Percentiles rank a stretch among this genome's conserved stretches.
phyloP scores from a whole-genome alignment of 2,888 invertebrate genomes.

The Phrixothrix hirtus region DNA sequence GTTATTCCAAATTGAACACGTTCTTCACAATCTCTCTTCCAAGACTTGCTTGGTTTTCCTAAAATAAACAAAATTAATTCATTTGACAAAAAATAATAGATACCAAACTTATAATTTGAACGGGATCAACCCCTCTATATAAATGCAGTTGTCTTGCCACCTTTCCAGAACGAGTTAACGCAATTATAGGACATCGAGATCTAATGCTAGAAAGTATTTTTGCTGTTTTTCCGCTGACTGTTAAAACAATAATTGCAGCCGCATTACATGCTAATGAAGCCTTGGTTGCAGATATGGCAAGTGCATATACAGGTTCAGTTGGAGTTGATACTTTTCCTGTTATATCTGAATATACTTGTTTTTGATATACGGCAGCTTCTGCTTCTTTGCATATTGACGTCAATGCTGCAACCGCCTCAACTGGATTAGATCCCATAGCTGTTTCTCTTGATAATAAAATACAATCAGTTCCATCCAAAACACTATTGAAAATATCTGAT shows the following conservation, averaged over 20 bases:
- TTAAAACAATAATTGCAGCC: slow-evolving; percentile 77
- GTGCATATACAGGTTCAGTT: slow-evolving; percentile 66
- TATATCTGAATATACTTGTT: slow-evolving; percentile 75
- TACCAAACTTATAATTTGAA: slow-evolving; percentile 62
- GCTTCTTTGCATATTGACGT: slow-evolving; percentile 80
- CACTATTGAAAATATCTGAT: slow-evolving; percentile 90
- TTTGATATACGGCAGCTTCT: slow-evolving; percentile 82
- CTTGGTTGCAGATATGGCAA: slow-evolving; percentile 74
- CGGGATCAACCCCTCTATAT: slow-evolving; percentile 60
- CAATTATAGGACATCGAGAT: slow-evolving; percentile 75
- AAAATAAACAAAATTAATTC: too few species aligned
- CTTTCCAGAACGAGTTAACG: slow-evolving; percentile 70
- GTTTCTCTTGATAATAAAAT: slow-evolving; percentile 84
- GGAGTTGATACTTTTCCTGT: slow-evolving; percentile 33
- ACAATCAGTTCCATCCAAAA: slow-evolving; percentile 88
- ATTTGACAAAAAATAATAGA: neutral
- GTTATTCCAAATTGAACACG: slow-evolving; percentile 64
- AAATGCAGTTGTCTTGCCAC: slow-evolving; percentile 71
- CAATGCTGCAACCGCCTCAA: slow-evolving; percentile 73
- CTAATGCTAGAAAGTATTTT: slow-evolving; percentile 69
- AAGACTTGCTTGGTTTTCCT: too few species aligned
- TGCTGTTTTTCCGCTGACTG: slow-evolving; percentile 73
- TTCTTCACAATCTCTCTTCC: slow-evolving; percentile 65
- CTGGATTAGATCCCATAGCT: slow-evolving; percentile 73
- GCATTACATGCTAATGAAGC: slow-evolving; percentile 71